Percentiles rank a stretch among this genome's conserved stretches.
phyloP scores from a whole-genome alignment of 2,888 invertebrate genomes.

The Rhimphoctona megacephalus region DNA sequence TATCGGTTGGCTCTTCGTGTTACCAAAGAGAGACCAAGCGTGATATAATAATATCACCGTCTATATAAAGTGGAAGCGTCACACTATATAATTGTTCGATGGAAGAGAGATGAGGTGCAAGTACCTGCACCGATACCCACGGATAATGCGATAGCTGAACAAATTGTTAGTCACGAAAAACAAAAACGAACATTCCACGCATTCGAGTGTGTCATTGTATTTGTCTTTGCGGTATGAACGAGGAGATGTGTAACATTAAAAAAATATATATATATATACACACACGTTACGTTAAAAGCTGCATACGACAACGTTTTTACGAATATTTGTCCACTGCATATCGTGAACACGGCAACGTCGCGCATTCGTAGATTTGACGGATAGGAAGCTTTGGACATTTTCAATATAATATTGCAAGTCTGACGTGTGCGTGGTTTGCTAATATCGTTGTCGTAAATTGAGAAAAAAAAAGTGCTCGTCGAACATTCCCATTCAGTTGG shows the following conservation, averaged over 20 bases:
- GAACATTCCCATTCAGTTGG: too few species aligned
- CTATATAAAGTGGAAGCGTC: slow-evolving; percentile 52
- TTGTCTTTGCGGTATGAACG: slow-evolving; percentile 2
- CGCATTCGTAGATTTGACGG: neutral
- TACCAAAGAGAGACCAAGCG: slow-evolving; percentile 33
- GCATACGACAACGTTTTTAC: slow-evolving; percentile 10
- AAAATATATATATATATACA: neutral
- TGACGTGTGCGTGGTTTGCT: neutral
- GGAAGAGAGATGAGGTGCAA: slow-evolving; percentile 26
- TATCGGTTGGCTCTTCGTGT: slow-evolving; percentile 59
- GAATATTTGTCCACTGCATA: neutral
- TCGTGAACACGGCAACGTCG: neutral
- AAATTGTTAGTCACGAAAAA: slow-evolving; percentile 51
- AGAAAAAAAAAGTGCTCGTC: too few species aligned
- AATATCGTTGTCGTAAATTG: too few species aligned
- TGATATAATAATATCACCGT: slow-evolving; percentile 50
- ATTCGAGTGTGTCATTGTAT: slow-evolving; percentile 22
- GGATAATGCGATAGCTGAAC: slow-evolving; percentile 13
- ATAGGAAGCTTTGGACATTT: neutral
- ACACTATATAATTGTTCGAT: slow-evolving; percentile 59
- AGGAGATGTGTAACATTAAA: neutral
- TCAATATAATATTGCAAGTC: neutral
- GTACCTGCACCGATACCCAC: slow-evolving; percentile 25
- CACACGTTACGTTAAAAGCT: neutral
- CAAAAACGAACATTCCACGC: slow-evolving; percentile 4